Base-by-base conservation (phyloP, 2,888 invertebrate species). In the Sphecodes monilicornis region DNA sequence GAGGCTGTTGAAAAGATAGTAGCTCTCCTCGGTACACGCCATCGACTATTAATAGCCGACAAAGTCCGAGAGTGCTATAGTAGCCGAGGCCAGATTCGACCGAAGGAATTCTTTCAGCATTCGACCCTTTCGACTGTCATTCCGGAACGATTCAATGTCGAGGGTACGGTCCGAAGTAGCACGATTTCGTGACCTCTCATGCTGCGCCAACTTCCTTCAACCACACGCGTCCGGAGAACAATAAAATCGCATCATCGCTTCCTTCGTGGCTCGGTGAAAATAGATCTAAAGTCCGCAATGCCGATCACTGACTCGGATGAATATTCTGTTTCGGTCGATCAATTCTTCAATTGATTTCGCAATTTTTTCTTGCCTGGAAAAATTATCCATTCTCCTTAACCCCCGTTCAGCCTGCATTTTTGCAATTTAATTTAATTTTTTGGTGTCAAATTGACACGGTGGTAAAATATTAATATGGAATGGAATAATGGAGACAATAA, bases 21-120 rank as follows among this genome's bases (percentile, higher is more conserved):
- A 88, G 77, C 77, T 75, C 78, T 75, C 64, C 76, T 78, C 82
- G 86, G 82, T 82, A 87, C 85, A 87, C 66, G 86, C 32, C 74
- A 75, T 75, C 57, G 46, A 73, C 87, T 91, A 91, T 91, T 91
- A 91, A 87, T 91, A 91, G 91, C 82, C 70, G 78, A 74, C 83
- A 83, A 88, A 89, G 88, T 90, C 75, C 77, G 81, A 89, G 87
- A 89, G 79, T 76, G 84, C 73, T 69, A 71, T 79, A 84, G 87
- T 77, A 85, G 78, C 76, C 85, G 90, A 87, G 88, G 90, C 89
- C 90, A 85, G 75, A 90, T 88, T 78, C 86, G 76, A 82, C 36
- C 72, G 82, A 80, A 85, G 80, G 85, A 89, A 90, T 88, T 87
- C 82, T 83, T 75, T 80, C 69, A 71, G 66, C 80, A 71, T 80